Conservation (phyloP, 2,113 vertebrate genomes). For the Perca schrenkii region DNA sequence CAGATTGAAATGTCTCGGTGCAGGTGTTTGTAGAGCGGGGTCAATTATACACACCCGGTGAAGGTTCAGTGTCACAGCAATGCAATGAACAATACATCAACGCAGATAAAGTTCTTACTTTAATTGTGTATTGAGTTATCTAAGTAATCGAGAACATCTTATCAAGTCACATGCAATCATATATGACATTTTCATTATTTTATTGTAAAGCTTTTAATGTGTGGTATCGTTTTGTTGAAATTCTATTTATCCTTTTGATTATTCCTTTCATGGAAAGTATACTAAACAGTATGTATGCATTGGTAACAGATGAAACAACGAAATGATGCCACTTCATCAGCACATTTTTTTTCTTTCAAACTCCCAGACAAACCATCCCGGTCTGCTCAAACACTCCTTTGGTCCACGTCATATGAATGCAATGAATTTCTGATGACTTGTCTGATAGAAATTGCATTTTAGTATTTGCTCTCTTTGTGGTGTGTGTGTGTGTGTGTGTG, state of each 20-base stretch:
- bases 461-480: slow-evolving; percentile 23
- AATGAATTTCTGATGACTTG: slow-evolving; percentile 36
- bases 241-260: neutral
- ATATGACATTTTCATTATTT: neutral
- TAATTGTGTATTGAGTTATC: neutral
- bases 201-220: neutral
- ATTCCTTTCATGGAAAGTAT: neutral
- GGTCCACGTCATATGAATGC: neutral
- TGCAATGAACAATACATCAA: neutral
- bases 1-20: slow-evolving; percentile 16
- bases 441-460: slow-evolving; percentile 19
- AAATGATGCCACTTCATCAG: neutral
- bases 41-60: neutral
- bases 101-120: neutral
- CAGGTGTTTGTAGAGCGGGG: slow-evolving; percentile 9
- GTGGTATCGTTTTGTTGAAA: neutral
- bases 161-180: neutral
- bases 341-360: no score
- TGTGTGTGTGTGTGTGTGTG: neutral
- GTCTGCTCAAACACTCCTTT: neutral
- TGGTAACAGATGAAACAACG: neutral
- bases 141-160: neutral
- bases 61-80: neutral
- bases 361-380: neutral
- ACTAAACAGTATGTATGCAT: neutral